phyloP scores from a whole-genome alignment of 2,797 vertebrate genomes.

The Jordanella pulchra region DNA sequence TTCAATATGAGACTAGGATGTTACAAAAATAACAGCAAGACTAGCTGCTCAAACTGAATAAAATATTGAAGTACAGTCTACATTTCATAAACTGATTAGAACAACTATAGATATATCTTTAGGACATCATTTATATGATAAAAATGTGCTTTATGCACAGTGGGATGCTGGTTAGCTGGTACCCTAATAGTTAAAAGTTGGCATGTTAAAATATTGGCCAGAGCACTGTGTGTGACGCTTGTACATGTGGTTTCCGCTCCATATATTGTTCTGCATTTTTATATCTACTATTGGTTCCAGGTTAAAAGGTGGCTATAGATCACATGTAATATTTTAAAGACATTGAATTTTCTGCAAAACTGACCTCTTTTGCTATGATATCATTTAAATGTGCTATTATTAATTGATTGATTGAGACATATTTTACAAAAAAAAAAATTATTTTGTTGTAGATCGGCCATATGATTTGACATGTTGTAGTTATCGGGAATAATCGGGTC shows the following conservation, averaged over 20 bases:
- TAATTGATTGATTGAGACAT: background rate
- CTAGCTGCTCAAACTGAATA: background rate
- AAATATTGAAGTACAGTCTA: slow-evolving; percentile 3
- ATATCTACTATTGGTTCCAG: too few relatives aligned
- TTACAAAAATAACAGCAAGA: slow-evolving; percentile 42
- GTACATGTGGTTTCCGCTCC: background rate
- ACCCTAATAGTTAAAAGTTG: background rate
- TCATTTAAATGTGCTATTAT: background rate
- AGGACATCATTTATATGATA: background rate
- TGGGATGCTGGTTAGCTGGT: background rate
- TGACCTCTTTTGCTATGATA: background rate
- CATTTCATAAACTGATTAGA: slow-evolving; percentile 17
- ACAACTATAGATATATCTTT: background rate
- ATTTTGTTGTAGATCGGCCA: background rate
- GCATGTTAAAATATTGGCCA: background rate
- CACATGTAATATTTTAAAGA: too few relatives aligned
- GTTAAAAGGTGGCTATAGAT: too few relatives aligned
- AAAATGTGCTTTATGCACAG: background rate
- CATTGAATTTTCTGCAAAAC: background rate
- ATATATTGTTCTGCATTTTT: too few relatives aligned
- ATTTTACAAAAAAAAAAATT: background rate
- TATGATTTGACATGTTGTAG: background rate
- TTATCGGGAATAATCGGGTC: background rate
- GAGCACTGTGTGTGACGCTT: background rate
- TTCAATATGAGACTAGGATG: slow-evolving; percentile 38